Evolutionary conservation across 2,113 vertebrate species (phyloP), one percentile per base, ranked within the genome.

Genomic region (Thomomys bottae): DNA sequence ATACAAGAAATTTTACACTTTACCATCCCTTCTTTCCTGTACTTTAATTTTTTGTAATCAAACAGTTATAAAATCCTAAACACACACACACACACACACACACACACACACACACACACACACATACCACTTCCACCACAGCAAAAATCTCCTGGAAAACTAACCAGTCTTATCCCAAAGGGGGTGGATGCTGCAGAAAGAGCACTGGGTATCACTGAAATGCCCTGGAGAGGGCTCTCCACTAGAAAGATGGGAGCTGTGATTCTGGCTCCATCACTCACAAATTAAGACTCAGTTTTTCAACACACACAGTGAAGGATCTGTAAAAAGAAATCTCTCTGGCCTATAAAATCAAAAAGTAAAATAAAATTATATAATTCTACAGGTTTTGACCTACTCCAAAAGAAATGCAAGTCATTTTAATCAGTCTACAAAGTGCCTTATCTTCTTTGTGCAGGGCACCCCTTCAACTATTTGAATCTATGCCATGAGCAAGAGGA

Each of bases 361-460:
- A 87, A 71, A 77, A 82, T 54, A 40, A 84, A 75, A 68, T 90
- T 49, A 90, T 77, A 36, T 88, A 82, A 89, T 83, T 94, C 26
- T 61, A 36, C 24, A 0, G 68, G 21, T 68, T 73, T 57, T 95
- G 94, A 45, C 96, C 92, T 93, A 93, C 49, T 54, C 18, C 14
- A 12, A 49, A 49, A 49, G 45, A 49, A 49, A 86, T 93, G 95
- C 90, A 86, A 86, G 63, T 85, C 91, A 92, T 88, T 96, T 94
- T 87, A 59, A 24, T 83, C 70, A 28, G 76, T 95, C 92, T 84
- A 91, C 57, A 38, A 78, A 86, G 88, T 36, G 14, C 40, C 38
- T 66, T n/a, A 66, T 70, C 79, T 66, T 66, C 79, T 91, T 49
- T 24, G 20, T 11, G 38, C 28, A 77, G 11, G n/a, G 18, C 26